Evolutionary conservation across 2,113 vertebrate genomes (phyloP).

Genomic region (Lasiurus cinereus): DNA sequence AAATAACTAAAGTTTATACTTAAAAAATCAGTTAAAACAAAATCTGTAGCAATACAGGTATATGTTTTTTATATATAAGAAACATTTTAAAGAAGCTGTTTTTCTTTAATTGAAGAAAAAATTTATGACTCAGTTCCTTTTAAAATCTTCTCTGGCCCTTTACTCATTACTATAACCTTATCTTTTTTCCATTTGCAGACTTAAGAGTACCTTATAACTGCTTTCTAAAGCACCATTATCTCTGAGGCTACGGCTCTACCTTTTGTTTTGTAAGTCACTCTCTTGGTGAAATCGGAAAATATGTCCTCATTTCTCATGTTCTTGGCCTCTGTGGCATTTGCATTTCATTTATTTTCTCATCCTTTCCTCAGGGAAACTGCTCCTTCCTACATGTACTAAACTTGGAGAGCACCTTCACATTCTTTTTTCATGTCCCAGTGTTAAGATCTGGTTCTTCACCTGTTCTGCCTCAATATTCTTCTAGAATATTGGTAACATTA

Average conservation of each 20-base stretch:
- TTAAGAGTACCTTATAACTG: neutral
- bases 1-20: neutral
- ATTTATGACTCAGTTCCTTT: neutral
- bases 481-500: neutral
- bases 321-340: neutral
- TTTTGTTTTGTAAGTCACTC: neutral
- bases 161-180: neutral
- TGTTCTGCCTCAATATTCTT: neutral
- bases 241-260: neutral
- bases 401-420: neutral
- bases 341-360: neutral
- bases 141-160: neutral
- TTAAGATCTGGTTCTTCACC: neutral
- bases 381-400: neutral
- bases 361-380: neutral
- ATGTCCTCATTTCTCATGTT: neutral
- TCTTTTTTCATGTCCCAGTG: neutral
- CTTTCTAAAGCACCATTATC: neutral
- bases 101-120: conserved; percentile 34
- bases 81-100: conserved; percentile 5
- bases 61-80: neutral
- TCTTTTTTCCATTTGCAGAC: neutral
- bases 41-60: neutral
- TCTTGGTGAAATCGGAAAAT: neutral
- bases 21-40: conserved; percentile 44